A percentile compares a stretch with the other conserved stretches of the same genome.
These are phyloP conservation scores for Sebastes ruberrimus DNA, from an alignment of 2,797 vertebrate genomes.

Conservation along the genomic window DNA sequence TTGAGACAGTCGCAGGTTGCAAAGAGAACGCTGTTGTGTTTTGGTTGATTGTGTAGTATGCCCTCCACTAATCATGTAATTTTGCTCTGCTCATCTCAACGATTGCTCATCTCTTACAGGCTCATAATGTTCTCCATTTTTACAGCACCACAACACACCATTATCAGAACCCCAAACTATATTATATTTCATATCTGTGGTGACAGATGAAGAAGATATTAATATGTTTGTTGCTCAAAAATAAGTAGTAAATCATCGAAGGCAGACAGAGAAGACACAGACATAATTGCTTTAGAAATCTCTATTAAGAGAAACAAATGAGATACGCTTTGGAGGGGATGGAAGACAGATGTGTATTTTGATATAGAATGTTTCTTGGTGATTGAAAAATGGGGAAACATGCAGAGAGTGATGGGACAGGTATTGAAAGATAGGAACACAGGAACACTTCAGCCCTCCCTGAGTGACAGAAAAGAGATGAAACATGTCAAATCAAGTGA, in stretches of 20 bases:
- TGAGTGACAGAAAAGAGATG: constrained; percentile 13
- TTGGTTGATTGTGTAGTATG: constrained; percentile 8
- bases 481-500: background rate
- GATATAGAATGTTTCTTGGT: constrained; percentile 3
- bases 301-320: background rate
- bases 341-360: constrained; percentile 15
- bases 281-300: constrained; percentile 11
- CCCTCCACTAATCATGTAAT: constrained; percentile 30
- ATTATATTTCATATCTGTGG: constrained; percentile 29
- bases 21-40: constrained; percentile 23
- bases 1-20: background rate
- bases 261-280: background rate
- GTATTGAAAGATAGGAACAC: background rate
- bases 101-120: constrained; percentile 20
- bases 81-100: constrained; percentile 32
- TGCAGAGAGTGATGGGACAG: background rate
- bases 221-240: constrained; percentile 3
- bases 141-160: background rate
- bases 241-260: background rate
- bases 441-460: background rate
- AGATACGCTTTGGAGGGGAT: constrained; percentile 1
- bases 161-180: constrained; percentile 28
- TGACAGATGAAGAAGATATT: constrained; percentile 9
- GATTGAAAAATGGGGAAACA: background rate
- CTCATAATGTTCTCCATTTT: constrained; percentile 26